phyloP scores from a whole-genome alignment of 1,140 invertebrate species.

The Schlechtendalia chinensis region DNA sequence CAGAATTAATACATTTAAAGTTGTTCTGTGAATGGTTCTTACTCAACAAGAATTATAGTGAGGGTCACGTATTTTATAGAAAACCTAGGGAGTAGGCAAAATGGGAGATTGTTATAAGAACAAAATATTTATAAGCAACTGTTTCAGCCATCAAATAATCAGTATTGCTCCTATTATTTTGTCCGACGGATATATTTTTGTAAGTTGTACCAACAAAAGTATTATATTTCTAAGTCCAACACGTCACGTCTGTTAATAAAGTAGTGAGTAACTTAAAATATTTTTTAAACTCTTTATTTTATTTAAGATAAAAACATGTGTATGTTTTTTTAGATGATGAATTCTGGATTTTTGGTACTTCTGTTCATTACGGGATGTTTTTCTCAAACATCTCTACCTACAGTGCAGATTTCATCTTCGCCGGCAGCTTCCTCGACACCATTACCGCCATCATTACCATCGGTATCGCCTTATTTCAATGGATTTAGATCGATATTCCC shows the following conservation, averaged over 20 bases:
- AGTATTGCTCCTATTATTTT: neutral
- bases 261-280: neutral
- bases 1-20: neutral
- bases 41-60: slow-evolving; percentile 9
- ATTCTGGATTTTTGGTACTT: neutral
- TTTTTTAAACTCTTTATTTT: neutral
- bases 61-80: slow-evolving; percentile 8
- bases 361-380: neutral
- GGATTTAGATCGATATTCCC: neutral
- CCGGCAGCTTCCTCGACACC: neutral
- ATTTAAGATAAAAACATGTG: neutral
- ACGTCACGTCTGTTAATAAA: slow-evolving; percentile 6
- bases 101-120: slow-evolving; percentile 7
- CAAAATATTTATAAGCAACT: slow-evolving; percentile 25
- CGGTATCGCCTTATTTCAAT: slow-evolving; percentile 16
- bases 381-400: slow-evolving; percentile 15
- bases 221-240: neutral
- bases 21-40: neutral
- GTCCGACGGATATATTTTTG: neutral
- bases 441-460: neutral
- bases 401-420: neutral
- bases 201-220: neutral
- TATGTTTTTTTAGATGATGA: neutral
- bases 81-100: slow-evolving; percentile 3
- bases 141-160: neutral